Evolutionary conservation across 1,140 invertebrate genomes (phyloP).

Genomic region (Cyphomyrmex costatus): DNA sequence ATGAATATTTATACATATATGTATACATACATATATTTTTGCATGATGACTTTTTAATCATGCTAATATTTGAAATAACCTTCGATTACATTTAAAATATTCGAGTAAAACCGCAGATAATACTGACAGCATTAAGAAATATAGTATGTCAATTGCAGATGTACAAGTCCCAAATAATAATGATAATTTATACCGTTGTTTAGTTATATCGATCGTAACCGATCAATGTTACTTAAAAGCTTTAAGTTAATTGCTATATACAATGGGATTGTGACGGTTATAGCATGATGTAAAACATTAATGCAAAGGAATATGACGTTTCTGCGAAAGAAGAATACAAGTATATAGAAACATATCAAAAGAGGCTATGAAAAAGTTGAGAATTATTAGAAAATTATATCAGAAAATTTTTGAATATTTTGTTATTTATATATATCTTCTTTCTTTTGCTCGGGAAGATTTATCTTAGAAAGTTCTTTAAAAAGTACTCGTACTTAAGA

Average conservation of each 20-base stretch:
- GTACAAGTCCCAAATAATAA: neutral
- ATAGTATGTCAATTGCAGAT: neutral
- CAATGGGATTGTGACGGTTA: neutral
- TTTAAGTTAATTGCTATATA: conserved; percentile 37
- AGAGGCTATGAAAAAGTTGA: neutral
- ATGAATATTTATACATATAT: too few relatives aligned
- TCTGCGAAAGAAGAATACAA: neutral
- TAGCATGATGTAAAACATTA: conserved; percentile 21
- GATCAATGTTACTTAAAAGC: conserved; percentile 28
- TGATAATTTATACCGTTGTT: neutral
- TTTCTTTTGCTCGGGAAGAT: neutral
- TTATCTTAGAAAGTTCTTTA: too few relatives aligned
- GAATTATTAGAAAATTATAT: neutral
- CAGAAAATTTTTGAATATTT: neutral
- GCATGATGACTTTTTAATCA: too few relatives aligned
- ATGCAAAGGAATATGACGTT: neutral
- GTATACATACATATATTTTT: too few relatives aligned
- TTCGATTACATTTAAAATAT: neutral
- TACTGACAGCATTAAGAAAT: neutral
- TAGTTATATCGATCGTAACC: conserved; percentile 17
- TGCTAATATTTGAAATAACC: neutral
- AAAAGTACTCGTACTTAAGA: too few relatives aligned
- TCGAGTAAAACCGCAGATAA: neutral
- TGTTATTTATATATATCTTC: neutral
- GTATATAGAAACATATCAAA: neutral